These are phyloP conservation scores for Myotis daubentonii DNA, from an alignment of 2,797 vertebrate genomes.

Conservation along the genomic window DNA sequence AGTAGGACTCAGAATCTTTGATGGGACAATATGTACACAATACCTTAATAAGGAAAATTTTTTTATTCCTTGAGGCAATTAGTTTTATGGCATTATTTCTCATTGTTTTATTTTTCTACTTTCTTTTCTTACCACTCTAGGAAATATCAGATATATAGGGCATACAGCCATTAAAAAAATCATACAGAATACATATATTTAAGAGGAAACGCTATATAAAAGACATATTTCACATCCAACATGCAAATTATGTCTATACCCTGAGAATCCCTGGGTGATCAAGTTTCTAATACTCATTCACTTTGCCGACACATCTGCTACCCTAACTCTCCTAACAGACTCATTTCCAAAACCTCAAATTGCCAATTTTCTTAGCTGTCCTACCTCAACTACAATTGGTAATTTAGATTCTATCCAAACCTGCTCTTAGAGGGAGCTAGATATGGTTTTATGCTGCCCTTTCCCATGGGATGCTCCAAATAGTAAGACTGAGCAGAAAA, in stretches of 20 bases:
- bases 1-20: neutral
- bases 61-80: neutral
- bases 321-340: neutral
- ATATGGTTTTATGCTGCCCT: neutral
- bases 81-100: neutral
- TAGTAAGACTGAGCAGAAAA: neutral
- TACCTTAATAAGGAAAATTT: neutral
- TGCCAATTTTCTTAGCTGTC: conserved; percentile 18
- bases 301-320: neutral
- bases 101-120: neutral
- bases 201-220: neutral
- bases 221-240: neutral
- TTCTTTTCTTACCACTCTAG: neutral
- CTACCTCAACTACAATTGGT: neutral
- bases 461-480: neutral
- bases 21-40: neutral
- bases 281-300: neutral
- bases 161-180: neutral
- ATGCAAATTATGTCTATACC: neutral
- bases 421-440: neutral
- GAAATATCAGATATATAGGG: neutral
- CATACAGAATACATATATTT: neutral
- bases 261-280: neutral
- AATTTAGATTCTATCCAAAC: neutral
- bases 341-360: neutral